Percentiles rank a stretch among this genome's conserved stretches.
phyloP scores from a whole-genome alignment of 2,797 vertebrate genomes.

The Iguana delicatissima region DNA sequence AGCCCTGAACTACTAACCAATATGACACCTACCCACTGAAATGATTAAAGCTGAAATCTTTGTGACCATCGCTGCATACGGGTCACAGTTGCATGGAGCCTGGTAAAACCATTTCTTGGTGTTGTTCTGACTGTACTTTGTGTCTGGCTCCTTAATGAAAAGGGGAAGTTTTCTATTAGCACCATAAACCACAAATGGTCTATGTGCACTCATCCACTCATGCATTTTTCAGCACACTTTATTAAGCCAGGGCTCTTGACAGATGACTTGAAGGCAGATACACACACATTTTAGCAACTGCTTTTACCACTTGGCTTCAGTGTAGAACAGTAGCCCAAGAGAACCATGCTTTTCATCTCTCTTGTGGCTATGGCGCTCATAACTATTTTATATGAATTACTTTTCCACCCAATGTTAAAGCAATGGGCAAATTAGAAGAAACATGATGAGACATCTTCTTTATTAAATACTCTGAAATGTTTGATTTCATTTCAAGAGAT shows the following conservation, averaged over 20 bases:
- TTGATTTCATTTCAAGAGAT: not conserved
- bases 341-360: not conserved
- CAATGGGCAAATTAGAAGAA: not conserved
- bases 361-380: accelerated
- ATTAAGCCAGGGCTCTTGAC: slow-evolving; percentile 3
- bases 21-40: not conserved
- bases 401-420: not conserved
- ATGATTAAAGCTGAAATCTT: not conserved
- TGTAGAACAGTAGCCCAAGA: accelerated
- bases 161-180: not conserved
- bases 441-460: not conserved
- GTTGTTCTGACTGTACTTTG: not conserved
- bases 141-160: slow-evolving; percentile 28
- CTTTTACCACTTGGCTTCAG: not conserved
- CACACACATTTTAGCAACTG: not conserved
- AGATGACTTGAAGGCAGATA: too few relatives aligned
- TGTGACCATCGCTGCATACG: accelerated
- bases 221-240: not conserved
- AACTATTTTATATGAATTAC: not conserved
- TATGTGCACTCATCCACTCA: not conserved
- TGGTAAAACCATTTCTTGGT: slow-evolving; percentile 22
- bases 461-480: not conserved
- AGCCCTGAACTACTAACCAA: too few relatives aligned
- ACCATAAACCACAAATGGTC: not conserved
- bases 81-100: not conserved